Evolutionary conservation across 2,113 vertebrate genomes (phyloP), one percentile per base, ranked within the genome.

Genomic region (Larimichthys polyactis): DNA sequence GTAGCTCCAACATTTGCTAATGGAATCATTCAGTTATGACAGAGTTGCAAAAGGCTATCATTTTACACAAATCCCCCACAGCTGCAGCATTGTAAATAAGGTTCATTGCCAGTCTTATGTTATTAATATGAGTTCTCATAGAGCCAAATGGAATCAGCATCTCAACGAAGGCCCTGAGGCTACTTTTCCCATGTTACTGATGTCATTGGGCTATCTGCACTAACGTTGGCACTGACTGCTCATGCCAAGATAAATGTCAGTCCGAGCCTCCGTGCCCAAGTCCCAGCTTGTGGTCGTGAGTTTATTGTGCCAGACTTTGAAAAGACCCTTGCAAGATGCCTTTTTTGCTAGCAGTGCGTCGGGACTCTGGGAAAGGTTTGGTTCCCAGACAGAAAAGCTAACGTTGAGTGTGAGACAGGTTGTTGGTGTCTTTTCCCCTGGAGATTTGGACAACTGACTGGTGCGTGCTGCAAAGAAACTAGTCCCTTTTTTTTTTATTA

Each of bases 161-260:
- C 75, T 87, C 58, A 75, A 32, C 32, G 62, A 81, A 78, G 66
- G 44, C 58, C 73, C 63, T 14, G 44, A 72, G 71, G 71, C 72
- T 74, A 54, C 63, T 78, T 79, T 93, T 94, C 90, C 89, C 90
- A 92, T 89, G 90, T 89, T 85, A 44, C 85, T 85, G 82, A 92
- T 82, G 89, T 87, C 82, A 87, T 58, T 69, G 70, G 78, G 46
- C 77, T 82, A 87, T 80, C 80, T 80, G 52, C 52, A 55, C 54
- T 84, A 17, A 81, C 40, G 72, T 70, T 84, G 87, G 78, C 88
- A 91, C 66, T 73, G 66, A 12, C 55, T 43, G 17, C 44, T 82
- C 76, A 69, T 87, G 92, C 93, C 90, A 93, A 94, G 80, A 93
- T 78, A 94, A 94, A 94, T 90, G 91, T 90, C 90, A 88, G 87